Base-by-base conservation (phyloP, 2,888 invertebrate genomes). In the Eupithecia tripunctaria region DNA sequence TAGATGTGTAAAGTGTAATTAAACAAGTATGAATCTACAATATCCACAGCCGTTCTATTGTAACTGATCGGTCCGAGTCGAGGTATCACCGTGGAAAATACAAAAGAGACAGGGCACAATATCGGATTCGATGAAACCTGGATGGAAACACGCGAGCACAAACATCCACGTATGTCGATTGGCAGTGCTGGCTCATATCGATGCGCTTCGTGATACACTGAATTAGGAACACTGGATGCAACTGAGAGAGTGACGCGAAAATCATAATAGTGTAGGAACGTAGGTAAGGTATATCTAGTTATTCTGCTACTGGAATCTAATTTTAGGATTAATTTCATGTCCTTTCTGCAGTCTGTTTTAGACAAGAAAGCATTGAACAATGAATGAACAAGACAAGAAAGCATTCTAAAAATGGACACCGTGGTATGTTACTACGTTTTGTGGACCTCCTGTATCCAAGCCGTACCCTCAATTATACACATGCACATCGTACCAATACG, bases 131-230 rank as follows among this genome's bases (percentile, higher is more conserved):
- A 67, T 72, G 70, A 67, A 32, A 63, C n/a, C 62, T 63, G 36
- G n/a, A 63, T 36, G 62, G n/a, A 60, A 72, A 70, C 64, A 70
- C 67, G 65, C 59, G 67, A 64, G 59, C 29, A 70, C 72, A 70
- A 72, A 72, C 64, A 64, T 63, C 56, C 67, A 75, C 51, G 69
- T 32, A 36, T 32, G n/a, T 67, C 65, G 64, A 72, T 75, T 70
- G 72, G 59, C 59, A 67, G 67, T 64, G 64, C 72, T 56, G n/a
- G 27, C 43, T 63, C 59, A 59, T 72, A 70, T 67, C 72, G 75
- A 75, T 70, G 27, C 56, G 66, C n/a, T 62, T 29, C 7, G 29
- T 60, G 38, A 21, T 36, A 32, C 69, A 60, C 0, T 51, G 60
- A 63, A 18, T 47, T 64, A 59, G 36, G 29, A 15, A 21, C 43